phyloP scores from a whole-genome alignment of 2,888 invertebrate genomes.

The Pachliopta kotzebuea region DNA sequence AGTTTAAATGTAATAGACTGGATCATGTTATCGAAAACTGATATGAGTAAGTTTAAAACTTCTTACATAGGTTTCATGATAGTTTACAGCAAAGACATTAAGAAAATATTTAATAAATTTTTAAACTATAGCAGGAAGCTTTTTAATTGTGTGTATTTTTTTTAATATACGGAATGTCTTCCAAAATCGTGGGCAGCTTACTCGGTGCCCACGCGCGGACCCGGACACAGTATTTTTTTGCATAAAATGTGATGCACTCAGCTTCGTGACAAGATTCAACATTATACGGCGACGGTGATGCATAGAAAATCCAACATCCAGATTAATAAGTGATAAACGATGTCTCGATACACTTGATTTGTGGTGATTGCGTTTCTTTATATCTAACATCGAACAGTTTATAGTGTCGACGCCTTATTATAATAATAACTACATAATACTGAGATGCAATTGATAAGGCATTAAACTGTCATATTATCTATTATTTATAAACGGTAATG shows the following conservation, averaged over 20 bases:
- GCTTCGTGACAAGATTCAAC: constrained; percentile 29
- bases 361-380: constrained; percentile 2
- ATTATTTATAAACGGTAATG: too few relatives aligned
- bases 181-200: constrained; percentile 9
- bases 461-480: too few relatives aligned
- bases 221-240: constrained; percentile 39
- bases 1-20: too few relatives aligned
- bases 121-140: not conserved
- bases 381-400: not conserved
- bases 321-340: constrained; percentile 25
- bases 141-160: not conserved
- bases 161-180: too few relatives aligned
- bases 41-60: too few relatives aligned
- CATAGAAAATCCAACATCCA: constrained; percentile 25
- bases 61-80: too few relatives aligned
- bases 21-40: too few relatives aligned
- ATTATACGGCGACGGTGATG: constrained; percentile 17
- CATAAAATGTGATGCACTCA: constrained; percentile 35
- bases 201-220: constrained; percentile 18
- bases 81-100: too few relatives aligned
- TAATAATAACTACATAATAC: not conserved
- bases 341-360: constrained; percentile 7
- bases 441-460: not conserved
- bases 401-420: not conserved
- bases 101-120: too few relatives aligned